Base-by-base conservation (phyloP, 2,797 vertebrate species). In the Delichon dasypus region DNA sequence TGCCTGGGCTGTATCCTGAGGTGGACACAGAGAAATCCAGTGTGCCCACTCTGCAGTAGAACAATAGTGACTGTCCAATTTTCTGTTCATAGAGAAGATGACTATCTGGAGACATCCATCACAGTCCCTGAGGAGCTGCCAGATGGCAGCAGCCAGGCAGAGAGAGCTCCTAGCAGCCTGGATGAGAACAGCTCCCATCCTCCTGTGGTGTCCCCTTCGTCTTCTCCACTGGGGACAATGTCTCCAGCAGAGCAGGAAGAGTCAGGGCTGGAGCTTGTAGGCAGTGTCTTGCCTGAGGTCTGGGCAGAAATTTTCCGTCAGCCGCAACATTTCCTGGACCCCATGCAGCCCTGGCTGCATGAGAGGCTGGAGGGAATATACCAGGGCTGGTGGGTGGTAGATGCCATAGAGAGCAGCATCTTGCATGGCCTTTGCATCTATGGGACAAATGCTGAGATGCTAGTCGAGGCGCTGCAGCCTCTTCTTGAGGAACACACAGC, bases 121-220 rank as follows among this genome's bases (percentile, higher is more conserved):
- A 64, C 10, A 13, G 18, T 3, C 25, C 21, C 61, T 47, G 70
- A 74, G 9, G 10, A 51, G 38, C 13, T 62, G 26, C 7, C n/a
- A 38, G 42, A 5, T 5, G 11, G 5, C 32, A 67, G 13, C n/a
- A 73, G 21, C n/a, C 25, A 72, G 42, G 13, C 3, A 73, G 54
- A 4, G 12, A 55, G 21, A 45, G n/a, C 13, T 62, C 42, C 26
- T 0, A 1, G 9, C 34, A 8, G 5, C 36, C 36, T 50, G 25
- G 21, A 42, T 30, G 36, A 36, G 32, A 60, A 16, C 45, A 70
- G 36, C 21, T 50, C 32, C 26, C 54, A 70, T 30, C 16, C 30
- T 19, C 54, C 65, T 60, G 30, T 19, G 20, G 26, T 34, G 16
- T 50, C n/a, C 13, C 13, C 3, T 70, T 11, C 36, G 8, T 42